Evolutionary conservation across 2,888 invertebrate genomes (phyloP), one percentile per base, ranked within the genome.

Genomic region (Lingula anatina): DNA sequence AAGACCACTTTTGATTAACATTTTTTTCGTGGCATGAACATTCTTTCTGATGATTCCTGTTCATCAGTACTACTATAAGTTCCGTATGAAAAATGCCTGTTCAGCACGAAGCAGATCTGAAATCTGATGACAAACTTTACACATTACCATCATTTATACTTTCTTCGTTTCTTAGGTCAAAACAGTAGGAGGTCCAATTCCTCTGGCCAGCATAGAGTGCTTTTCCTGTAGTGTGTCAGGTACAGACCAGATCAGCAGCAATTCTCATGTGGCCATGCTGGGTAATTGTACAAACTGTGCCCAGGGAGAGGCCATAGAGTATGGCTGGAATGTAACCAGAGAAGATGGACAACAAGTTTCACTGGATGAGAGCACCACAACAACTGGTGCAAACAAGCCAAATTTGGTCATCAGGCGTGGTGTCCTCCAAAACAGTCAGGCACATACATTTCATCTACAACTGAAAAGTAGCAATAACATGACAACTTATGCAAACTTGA

Each of bases 321-420:
- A 44, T 27, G 5, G 28, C 12, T n/a, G 24, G 47, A 51, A 27
- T 21, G 42, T 35, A 4, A 35, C 15, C 18, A 15, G 23, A 5
- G 24, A 5, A 18, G 31, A 2, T 40, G 24, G 26, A n/a, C 35
- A n/a, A 12, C 5, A 1, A 15, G 27, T 56, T 2, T 39, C 42
- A 2, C 36, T 57, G 7, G 43, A 42, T 35, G 36, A 44, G 15
- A 46, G 35, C 18, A 50, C 51, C 21, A 56, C 56, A 2, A 46
- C 53, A 20, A 50, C 57, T 26, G 61, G 61, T 12, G 45, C 49
- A 3, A 42, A 42, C 18, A 53, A 46, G 5, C 39, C 43, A 4
- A 62, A 62, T 44, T 50, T 68, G 26, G 63, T 62, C 4, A 44
- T 66, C 18, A 51, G 27, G 46, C 45, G 39, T 39, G 57, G 56